Evolutionary conservation across 1,140 invertebrate genomes (phyloP), one percentile per base, ranked within the genome.

Genomic region (Phenacoccus solenopsis): DNA sequence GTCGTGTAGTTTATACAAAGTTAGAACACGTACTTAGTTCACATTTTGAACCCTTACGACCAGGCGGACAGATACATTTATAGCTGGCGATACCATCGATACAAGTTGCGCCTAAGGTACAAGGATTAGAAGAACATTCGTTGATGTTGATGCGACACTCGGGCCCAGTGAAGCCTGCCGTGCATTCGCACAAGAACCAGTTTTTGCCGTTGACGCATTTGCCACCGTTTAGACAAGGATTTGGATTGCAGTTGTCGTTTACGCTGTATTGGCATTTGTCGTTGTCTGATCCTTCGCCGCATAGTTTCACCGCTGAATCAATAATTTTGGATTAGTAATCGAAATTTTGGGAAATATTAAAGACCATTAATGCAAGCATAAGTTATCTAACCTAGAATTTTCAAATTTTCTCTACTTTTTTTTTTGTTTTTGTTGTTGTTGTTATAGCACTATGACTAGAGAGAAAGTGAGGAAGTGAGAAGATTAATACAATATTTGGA

Each of bases 81-180:
- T 88, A 94, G 67, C 85, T 86, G 1, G 87, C 87, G 56, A 90
- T 85, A 1, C 86, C 84, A 74, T 90, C 87, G 0, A 89, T 81
- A 78, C 94, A 96, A 16, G 88, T 91, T 21, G 88, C 90, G 12
- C 90, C 90, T 76, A 91, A 87, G 13, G 85, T 84, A 80, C 96
- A 98, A 0, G 93, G 93, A 72, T 87, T 85, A 12, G 84, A 82
- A 71, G 86, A 86, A 78, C 87, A 91, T 74, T 89, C 88, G 76
- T 90, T 88, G n/a, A 88, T 83, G 75, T 94, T 94, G 38, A 87
- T 88, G 77, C 94, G 90, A 76, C 92, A 94, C 27, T 90, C 84
- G 0, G 86, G 84, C 0, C 91, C 92, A 0, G 89, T 90, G 76
- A 94, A 95, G 25, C 93, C 92, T 72, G 89, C 84, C 0, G 90